Evolutionary conservation across 2,888 invertebrate genomes (phyloP), one percentile per base, ranked within the genome.

Genomic region (Acrobasis suavella): DNA sequence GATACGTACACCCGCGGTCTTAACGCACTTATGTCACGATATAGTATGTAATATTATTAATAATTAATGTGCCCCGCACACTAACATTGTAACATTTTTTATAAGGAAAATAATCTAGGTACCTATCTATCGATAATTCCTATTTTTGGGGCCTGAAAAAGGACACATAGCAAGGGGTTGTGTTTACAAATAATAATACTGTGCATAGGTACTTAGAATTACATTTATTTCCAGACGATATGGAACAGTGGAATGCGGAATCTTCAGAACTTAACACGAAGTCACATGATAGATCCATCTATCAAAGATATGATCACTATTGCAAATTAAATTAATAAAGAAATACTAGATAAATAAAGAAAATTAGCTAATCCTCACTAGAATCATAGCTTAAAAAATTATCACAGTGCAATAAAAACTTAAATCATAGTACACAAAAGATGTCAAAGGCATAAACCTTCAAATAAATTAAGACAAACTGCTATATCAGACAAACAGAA

Each of bases 341-440:
- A 37, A 60, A 50, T 10, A n/a, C 17, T 16, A 50, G 12, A 50
- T 32, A n/a, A 50, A 22, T 32, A 12, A 32, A 7, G 3, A 60
- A 50, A 50, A 74, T 79, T 74, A 81, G 82, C 82, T 80, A 86
- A 88, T 84, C 85, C 86, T 85, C 87, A 82, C 74, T 78, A 81
- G 80, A 82, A 84, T 78, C 80, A 84, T 81, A 84, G 74, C 73
- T 77, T 77, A 80, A 79, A 86, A 84, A 87, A 84, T 84, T 91
- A 91, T 91, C 91, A 91, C 91, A 91, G 91, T 86, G 81, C 79
- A 88, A 87, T 79, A 83, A 82, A 81, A 72, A 72, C 70, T 70
- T 71, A 72, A 71, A 71, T 46, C 17, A 56, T 42, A 56, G 22
- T 71, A 80, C 74, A 74, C 70, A 77, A 69, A 62, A 62, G 66